Percentiles rank a stretch among this genome's conserved stretches.
Evolutionary conservation across 2,113 vertebrate genomes (phyloP).

Genomic region (Bufo bufo): DNA sequence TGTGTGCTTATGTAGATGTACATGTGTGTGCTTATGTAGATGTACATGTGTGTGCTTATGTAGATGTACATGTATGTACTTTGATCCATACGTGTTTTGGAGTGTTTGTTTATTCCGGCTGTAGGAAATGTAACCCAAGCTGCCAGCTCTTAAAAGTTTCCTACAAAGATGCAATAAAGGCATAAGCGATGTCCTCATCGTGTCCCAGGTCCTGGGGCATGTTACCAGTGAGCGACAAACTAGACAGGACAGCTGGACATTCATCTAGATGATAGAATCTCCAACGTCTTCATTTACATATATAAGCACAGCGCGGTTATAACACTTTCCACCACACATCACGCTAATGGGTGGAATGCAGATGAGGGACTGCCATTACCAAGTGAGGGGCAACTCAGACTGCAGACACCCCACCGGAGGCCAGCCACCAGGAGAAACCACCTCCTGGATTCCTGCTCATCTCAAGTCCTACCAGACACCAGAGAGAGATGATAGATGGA

Average conservation of each 20-base stretch:
- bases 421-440: neutral
- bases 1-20: neutral
- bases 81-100: neutral
- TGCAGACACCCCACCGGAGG: neutral
- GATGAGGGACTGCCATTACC: neutral
- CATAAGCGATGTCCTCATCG: neutral
- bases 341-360: neutral
- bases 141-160: neutral
- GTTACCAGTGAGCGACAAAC: neutral
- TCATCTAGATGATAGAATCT: neutral
- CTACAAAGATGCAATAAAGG: neutral
- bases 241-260: slow-evolving; percentile 8
- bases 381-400: neutral
- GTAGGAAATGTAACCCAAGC: neutral
- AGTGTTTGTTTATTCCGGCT: neutral
- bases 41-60: neutral
- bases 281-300: slow-evolving; percentile 13
- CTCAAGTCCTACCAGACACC: neutral
- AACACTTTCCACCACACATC: neutral
- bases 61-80: neutral
- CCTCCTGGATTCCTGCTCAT: neutral
- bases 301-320: neutral
- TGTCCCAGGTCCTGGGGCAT: neutral
- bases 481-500: neutral
- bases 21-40: neutral